Conservation (phyloP, 1,140 invertebrate genomes). For the Ridgeia piscesae region DNA sequence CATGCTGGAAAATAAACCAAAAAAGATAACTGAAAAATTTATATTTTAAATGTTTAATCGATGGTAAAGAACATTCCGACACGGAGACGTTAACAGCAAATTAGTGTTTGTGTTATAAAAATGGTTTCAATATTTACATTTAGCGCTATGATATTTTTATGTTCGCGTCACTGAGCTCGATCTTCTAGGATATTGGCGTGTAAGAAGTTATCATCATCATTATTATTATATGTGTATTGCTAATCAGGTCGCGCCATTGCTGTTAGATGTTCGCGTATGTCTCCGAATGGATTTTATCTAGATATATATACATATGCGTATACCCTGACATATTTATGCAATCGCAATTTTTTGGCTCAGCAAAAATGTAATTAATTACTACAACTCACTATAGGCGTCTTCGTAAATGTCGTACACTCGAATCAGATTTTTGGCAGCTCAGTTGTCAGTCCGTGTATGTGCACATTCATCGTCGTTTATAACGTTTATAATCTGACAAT, state of each 20-base stretch:
- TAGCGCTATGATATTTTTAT: too few species aligned
- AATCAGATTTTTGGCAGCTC: neutral
- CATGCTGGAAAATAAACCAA: neutral
- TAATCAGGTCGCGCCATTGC: too few species aligned
- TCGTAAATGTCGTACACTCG: neutral
- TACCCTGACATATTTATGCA: neutral
- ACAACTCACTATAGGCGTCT: neutral
- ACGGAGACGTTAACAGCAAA: too few species aligned
- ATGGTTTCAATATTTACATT: too few species aligned
- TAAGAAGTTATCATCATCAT: too few species aligned
- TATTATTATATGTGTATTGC: too few species aligned
- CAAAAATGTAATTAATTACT: neutral
- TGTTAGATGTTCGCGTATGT: too few species aligned
- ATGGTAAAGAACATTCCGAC: neutral
- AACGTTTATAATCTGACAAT: neutral
- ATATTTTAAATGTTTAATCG: neutral
- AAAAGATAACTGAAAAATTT: neutral
- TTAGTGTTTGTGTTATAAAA: too few species aligned
- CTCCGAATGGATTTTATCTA: too few species aligned
- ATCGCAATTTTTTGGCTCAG: neutral
- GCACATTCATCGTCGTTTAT: neutral
- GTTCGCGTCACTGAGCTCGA: too few species aligned
- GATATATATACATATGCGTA: too few species aligned
- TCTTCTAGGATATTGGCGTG: too few species aligned
- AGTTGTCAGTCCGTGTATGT: neutral